Evolutionary conservation across 2,797 vertebrate species (phyloP).

Genomic region (Hoplostethus atlanticus): DNA sequence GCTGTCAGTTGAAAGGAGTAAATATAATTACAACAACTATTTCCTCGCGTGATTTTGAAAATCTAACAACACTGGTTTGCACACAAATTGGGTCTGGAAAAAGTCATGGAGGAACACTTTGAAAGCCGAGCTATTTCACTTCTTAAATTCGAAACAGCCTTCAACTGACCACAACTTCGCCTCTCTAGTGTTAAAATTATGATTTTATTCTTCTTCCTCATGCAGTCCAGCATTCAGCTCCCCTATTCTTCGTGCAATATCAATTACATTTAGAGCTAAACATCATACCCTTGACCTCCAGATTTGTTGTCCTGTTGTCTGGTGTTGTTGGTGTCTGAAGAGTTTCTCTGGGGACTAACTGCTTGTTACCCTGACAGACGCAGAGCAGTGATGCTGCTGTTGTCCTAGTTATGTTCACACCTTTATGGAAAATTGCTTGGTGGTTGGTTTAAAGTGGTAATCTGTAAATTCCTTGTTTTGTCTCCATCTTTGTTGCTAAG

Average conservation of each 20-base stretch:
- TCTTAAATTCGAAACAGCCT: slow-evolving; percentile 51
- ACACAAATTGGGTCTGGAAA: slow-evolving; percentile 36
- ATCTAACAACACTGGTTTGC: slow-evolving; percentile 16
- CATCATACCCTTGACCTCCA: too few relatives aligned
- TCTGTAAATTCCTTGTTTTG: background rate
- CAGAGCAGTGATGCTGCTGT: background rate
- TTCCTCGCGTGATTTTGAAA: slow-evolving; percentile 1
- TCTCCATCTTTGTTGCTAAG: background rate
- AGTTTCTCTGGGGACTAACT: background rate
- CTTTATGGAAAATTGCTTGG: background rate
- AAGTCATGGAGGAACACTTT: slow-evolving; percentile 38
- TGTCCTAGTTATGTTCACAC: background rate
- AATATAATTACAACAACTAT: slow-evolving; percentile 20
- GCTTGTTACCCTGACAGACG: slow-evolving; percentile 11
- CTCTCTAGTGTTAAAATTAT: slow-evolving; percentile 37
- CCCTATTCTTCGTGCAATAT: slow-evolving; percentile 22
- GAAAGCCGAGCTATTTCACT: slow-evolving; percentile 23
- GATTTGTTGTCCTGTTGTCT: slow-evolving; percentile 16
- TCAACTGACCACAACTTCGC: slow-evolving; percentile 33
- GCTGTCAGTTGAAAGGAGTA: slow-evolving; percentile 28
- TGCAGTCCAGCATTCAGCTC: background rate
- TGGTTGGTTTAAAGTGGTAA: background rate
- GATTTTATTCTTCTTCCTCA: slow-evolving; percentile 14
- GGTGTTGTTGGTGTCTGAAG: background rate
- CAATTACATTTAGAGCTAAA: slow-evolving; percentile 14